Base-by-base conservation (phyloP, 2,797 vertebrate genomes). In the Sebastolobus alascanus region DNA sequence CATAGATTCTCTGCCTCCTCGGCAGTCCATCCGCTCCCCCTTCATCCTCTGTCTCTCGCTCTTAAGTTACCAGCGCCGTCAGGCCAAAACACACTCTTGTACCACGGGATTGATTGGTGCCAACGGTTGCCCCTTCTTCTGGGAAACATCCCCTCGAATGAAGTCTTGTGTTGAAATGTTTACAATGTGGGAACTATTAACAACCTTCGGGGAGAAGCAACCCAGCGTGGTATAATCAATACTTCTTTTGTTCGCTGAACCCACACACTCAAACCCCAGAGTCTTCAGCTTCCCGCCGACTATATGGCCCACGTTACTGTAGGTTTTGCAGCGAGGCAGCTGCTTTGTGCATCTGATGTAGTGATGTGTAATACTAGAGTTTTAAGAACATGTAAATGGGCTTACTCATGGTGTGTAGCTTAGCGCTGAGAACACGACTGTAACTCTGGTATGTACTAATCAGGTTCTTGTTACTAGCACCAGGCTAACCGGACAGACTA, bases 81-180 rank as follows among this genome's bases (percentile, higher is more conserved):
- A 66, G 61, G 88, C 92, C 89, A 92, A 92, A 82, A 90, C 90
- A 86, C 79, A 89, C 88, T 88, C 73, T 68, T 27, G 58, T 63
- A 82, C 78, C 81, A n/a, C 77, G 87, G 92, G 89, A 90, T 85
- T 90, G 92, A 90, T 84, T 91, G 90, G 87, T 93, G 89, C 91
- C 93, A 94, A 82, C 85, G 85, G 79, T 89, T 90, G 82, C 84
- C 88, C 80, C 87, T 88, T 90, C 86, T 93, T 94, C 92, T 94
- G 93, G 91, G 92, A 95, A 95, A 88, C 87, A 80, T 89, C 91
- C 82, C 83, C 85, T 91, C 7, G 69, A 91, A 87, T 89, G 89
- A 91, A 87, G 82, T 76, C 89, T 92, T 95, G 94, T 79, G 93
- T 93, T 92, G 85, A 92, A 93, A 91, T 85, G 87, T 95, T 95